Evolutionary conservation across 2,797 vertebrate species (phyloP).

Genomic region (Propithecus deckenii): DNA sequence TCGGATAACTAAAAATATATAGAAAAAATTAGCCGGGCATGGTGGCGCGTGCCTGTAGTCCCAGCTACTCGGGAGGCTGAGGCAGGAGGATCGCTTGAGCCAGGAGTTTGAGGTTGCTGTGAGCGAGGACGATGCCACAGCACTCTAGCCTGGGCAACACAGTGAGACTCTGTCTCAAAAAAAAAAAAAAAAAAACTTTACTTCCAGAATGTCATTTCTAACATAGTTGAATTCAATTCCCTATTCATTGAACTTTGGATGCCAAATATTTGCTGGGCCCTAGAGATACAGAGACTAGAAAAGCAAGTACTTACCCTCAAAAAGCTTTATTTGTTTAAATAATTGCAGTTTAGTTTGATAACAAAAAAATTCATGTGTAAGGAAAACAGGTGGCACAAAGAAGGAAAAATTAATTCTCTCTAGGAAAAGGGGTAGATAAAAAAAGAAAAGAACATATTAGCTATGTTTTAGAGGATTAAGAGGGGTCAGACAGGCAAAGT

Average conservation of each 20-base stretch:
- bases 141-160: too few species aligned
- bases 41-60: too few species aligned
- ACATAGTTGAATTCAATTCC: constrained; percentile 22
- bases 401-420: neutral
- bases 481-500: neutral
- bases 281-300: neutral
- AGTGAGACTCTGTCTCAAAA: too few species aligned
- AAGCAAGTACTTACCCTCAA: neutral
- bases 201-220: constrained; percentile 31
- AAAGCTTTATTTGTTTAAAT: neutral
- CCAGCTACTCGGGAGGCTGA: too few species aligned
- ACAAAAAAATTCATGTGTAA: neutral
- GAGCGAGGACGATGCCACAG: too few species aligned
- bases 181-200: neutral
- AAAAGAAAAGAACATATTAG: neutral
- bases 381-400: neutral
- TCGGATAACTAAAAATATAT: too few species aligned
- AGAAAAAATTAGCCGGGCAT: too few species aligned
- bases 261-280: neutral
- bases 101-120: too few species aligned
- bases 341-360: neutral
- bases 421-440: neutral
- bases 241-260: neutral
- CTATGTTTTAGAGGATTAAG: constrained; percentile 3
- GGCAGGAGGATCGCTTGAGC: too few species aligned